These are phyloP conservation scores for Atherinomorus stipes DNA, from an alignment of 2,113 vertebrate genomes.

Conservation along the genomic window DNA sequence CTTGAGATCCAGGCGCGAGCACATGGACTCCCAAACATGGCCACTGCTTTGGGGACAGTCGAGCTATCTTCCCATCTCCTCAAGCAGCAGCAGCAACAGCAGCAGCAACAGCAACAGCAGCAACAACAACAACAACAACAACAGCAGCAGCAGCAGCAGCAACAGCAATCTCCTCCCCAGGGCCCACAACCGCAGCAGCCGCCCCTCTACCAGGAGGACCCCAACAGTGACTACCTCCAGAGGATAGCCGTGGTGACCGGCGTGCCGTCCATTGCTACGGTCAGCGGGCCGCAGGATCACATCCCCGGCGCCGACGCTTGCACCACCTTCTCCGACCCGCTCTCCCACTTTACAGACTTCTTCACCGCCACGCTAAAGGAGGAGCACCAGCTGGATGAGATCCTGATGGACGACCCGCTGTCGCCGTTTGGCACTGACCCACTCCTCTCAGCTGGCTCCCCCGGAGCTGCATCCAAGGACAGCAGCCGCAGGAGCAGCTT, in stretches of 20 bases:
- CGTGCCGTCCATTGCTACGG: conserved; percentile 32
- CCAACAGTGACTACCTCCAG: conserved; percentile 86
- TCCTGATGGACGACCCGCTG: conserved; percentile 89
- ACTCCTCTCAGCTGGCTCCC: conserved; percentile 90
- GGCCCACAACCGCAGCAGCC: conserved; percentile 79
- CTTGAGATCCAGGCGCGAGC: conserved; percentile 95
- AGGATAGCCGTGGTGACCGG: conserved; percentile 75
- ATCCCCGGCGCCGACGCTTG: conserved; percentile 79
- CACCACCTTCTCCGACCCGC: conserved; percentile 92
- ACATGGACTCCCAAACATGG: conserved; percentile 89
- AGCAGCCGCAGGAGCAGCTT: conserved; percentile 96
- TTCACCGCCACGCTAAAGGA: conserved; percentile 94
- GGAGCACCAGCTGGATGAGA: conserved; percentile 90
- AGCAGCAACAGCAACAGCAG: conserved; percentile 78
- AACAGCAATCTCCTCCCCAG: conserved; percentile 80
- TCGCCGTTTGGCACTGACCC: conserved; percentile 92
- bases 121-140: conserved; percentile 71
- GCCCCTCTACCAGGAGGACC: conserved; percentile 87
- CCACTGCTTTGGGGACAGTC: conserved; percentile 78
- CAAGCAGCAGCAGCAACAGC: conserved; percentile 85
- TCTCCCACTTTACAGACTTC: conserved; percentile 97
- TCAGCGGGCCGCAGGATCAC: conserved; percentile 72
- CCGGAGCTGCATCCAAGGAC: conserved; percentile 88
- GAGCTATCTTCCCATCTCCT: conserved; percentile 88
- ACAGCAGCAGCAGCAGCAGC: conserved; percentile 80